Base-by-base conservation (phyloP, 2,113 vertebrate species). In the Bubo scandiacus region DNA sequence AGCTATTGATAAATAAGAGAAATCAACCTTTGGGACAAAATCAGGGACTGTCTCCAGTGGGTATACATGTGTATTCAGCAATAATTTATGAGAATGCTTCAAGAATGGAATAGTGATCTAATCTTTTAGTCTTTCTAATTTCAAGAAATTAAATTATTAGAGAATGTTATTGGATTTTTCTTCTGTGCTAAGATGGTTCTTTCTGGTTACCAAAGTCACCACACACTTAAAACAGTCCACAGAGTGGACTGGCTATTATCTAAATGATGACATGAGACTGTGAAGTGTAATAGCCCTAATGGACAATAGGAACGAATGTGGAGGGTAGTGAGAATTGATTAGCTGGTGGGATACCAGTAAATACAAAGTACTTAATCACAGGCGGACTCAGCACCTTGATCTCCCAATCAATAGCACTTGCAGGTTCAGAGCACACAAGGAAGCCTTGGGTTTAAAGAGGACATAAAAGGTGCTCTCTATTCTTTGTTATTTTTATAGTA, bases 321-420 rank as follows among this genome's bases (percentile, higher is more conserved):
- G 68, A 83, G 51, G 27, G 68, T 57, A 81, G 63, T 45, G 26
- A 83, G 79, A 63, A 96, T 88, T 93, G 88, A 96, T 93, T 86
- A 86, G 34, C 82, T 92, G 9, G 59, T 93, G 88, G 80, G 82
- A 78, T 92, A 74, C 75, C 72, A 92, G 79, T 84, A 92, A 97
- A 92, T 84, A 78, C 82, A 84, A 94, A 92, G 51, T 90, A 51
- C 45, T 96, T 95, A 94, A 97, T 95, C 90, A 92, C 68, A 63
- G 71, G 19, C 5, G 0, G 59, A 86, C 75, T 81, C 85, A 88
- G 58, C 43, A 88, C 80, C 85, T 94, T 88, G 63, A 92, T 93
- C 75, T 94, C 59, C 82, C 88, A 90, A 88, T 93, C 93, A 88
- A 96, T 93, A 92, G 51, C 19, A 34, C 88, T 90, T 79, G 75